Evolutionary conservation across 2,113 vertebrate genomes (phyloP), one percentile per base, ranked within the genome.

Genomic region (Baryphthengus martii): DNA sequence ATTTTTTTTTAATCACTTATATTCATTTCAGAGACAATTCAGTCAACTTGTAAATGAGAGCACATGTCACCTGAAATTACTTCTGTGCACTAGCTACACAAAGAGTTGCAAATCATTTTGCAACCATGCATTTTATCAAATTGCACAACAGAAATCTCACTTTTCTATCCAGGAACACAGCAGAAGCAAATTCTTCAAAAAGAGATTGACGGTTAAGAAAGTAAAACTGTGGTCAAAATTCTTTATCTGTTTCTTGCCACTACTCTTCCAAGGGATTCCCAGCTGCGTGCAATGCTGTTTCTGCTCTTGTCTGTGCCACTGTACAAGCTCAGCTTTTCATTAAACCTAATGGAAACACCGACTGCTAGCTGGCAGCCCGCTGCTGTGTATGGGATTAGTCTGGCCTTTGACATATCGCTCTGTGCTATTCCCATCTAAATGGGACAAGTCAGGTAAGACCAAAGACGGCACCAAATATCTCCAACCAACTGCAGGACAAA

Each of bases 71-170:
- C 39, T 40, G 33, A 68, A 65, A 86, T 65, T 2, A 49, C 53
- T 78, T 83, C 35, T 59, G 33, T 33, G 83, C 53, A 40, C 62
- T 67, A 59, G 26, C 35, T 45, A 42, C 21, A 42, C 16, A 58
- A 65, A 74, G 10, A 40, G 26, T 33, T 74, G 74, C 55, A 81
- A 40, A 72, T 45, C 49, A 37, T 31, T 71, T 59, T 66, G 40
- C 35, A 55, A 55, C 9, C 45, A 58, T 0, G 1, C 25, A 29
- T 56, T 81, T 77, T 25, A 39, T 53, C 2, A 0, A 4, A 62
- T 10, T 10, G 10, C 45, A 74, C 8, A 49, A 18, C 17, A 85
- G 33, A 74, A 71, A 85, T 23, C 26, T 62, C 45, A 58, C 0
- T 0, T 47, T 39, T 44, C 49, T 21, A 58, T 7, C 50, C 50